A percentile compares a stretch with the other conserved stretches of the same genome.
These are phyloP conservation scores for Podabrus alpinus DNA, from an alignment of 2,888 invertebrate genomes.

Conservation along the genomic window DNA sequence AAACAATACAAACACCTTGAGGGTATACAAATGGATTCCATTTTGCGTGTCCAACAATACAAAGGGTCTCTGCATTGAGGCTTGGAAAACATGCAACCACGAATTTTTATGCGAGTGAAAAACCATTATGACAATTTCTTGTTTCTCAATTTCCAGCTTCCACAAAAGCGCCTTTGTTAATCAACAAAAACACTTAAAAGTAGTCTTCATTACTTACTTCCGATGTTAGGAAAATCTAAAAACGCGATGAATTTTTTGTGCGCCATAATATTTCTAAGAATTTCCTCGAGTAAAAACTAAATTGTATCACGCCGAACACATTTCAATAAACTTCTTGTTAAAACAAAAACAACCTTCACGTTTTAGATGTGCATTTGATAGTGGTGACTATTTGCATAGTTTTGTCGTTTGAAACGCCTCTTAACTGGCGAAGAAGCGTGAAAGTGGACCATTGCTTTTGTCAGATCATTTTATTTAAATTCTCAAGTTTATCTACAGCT, in stretches of 20 bases:
- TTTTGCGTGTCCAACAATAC: background rate
- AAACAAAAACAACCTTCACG: constrained; percentile 1
- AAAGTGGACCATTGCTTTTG: background rate
- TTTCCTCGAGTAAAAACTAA: background rate
- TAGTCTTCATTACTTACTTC: background rate
- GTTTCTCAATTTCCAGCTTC: background rate
- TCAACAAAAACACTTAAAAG: background rate
- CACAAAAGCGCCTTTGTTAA: background rate
- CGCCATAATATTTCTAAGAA: background rate
- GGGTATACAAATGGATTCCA: background rate
- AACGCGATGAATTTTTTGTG: background rate
- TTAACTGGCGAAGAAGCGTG: background rate
- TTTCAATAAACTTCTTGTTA: background rate
- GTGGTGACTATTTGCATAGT: background rate
- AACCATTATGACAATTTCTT: background rate
- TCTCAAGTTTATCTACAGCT: background rate
- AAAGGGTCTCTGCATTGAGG: background rate
- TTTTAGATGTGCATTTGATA: constrained; percentile 5
- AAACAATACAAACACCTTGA: background rate
- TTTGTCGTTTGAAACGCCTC: background rate
- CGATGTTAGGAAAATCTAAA: background rate
- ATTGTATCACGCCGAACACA: background rate
- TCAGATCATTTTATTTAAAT: background rate
- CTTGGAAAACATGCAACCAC: background rate
- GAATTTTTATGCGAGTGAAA: background rate